These are phyloP conservation scores for Ellobius talpinus DNA, from an alignment of 2,113 vertebrate species.

Conservation along the genomic window DNA sequence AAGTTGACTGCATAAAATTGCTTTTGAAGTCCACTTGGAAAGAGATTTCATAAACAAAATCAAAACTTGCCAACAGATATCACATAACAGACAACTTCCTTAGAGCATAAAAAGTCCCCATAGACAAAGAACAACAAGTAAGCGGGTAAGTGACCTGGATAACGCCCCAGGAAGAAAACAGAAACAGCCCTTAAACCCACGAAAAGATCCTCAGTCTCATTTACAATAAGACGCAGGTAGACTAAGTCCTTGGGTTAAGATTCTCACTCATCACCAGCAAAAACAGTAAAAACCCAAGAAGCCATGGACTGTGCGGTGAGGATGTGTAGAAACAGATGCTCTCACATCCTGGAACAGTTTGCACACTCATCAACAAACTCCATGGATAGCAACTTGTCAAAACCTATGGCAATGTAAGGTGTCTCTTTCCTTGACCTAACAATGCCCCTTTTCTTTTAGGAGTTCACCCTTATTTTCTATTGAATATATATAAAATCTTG, in stretches of 20 bases:
- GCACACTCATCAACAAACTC: background rate
- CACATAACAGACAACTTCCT: slow-evolving; percentile 24
- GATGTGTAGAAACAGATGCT: background rate
- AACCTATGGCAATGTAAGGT: background rate
- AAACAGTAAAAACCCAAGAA: background rate
- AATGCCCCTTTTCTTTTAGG: background rate
- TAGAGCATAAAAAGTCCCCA: background rate
- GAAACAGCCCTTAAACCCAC: background rate
- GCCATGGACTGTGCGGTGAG: background rate
- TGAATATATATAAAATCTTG: background rate
- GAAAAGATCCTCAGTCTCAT: slow-evolving; percentile 16
- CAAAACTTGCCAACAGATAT: background rate
- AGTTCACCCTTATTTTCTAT: background rate
- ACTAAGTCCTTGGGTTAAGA: background rate
- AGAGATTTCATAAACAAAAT: background rate
- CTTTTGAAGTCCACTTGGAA: background rate
- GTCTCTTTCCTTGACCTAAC: background rate
- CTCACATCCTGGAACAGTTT: background rate
- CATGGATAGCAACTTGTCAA: background rate
- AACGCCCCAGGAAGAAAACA: background rate
- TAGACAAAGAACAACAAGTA: background rate
- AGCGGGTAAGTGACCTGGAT: background rate
- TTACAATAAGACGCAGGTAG: background rate
- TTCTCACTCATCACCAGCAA: background rate
- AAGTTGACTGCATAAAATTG: background rate